Base-by-base conservation (phyloP, 2,888 invertebrate species). In the Drymonia ruficornis region DNA sequence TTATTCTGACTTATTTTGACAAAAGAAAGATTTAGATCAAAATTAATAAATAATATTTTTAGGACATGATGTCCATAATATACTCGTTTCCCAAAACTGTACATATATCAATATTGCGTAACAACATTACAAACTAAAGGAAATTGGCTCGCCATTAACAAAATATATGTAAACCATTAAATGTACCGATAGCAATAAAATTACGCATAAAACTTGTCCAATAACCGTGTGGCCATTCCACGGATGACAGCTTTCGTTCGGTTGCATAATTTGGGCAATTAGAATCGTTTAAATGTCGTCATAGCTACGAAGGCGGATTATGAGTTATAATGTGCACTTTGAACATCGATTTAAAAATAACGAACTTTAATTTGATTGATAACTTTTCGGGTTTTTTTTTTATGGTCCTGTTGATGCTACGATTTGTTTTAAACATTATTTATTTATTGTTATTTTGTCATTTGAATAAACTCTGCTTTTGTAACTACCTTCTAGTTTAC, bases 221-320 rank as follows among this genome's bases (percentile, higher is more conserved):
- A 52, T 73, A 67, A 70, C 54, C 53, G 54, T 60, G 63, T 76
- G 45, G 23, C 16, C n/a, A 46, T 28, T 46, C 74, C 78, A 79
- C 75, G 78, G 76, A 78, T 82, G 83, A 76, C 84, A 77, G 81
- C 84, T 85, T 85, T 85, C 81, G 53, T 69, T 55, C 18, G 56
- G 55, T 82, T 80, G 65, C 72, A 67, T 75, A 76, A 81, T 61
- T 61, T 43, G 53, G 18, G 48, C 36, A 53, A 65, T 58, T 49
- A 38, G 52, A 51, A n/a, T 54, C 58, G 48, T 50, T 65, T 53
- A 40, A 48, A 50, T 53, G 19, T 52, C 19, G 38, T 38, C 11
- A 49, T 45, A 31, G 42, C 6, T 12, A 43, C n/a, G 7, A 11
- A 40, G 8, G 7, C 40, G 15, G 3, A 15, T n/a, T 40, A 40